These are phyloP conservation scores for Cheilosia vulpina DNA, from an alignment of 2,888 invertebrate species.

Conservation along the genomic window DNA sequence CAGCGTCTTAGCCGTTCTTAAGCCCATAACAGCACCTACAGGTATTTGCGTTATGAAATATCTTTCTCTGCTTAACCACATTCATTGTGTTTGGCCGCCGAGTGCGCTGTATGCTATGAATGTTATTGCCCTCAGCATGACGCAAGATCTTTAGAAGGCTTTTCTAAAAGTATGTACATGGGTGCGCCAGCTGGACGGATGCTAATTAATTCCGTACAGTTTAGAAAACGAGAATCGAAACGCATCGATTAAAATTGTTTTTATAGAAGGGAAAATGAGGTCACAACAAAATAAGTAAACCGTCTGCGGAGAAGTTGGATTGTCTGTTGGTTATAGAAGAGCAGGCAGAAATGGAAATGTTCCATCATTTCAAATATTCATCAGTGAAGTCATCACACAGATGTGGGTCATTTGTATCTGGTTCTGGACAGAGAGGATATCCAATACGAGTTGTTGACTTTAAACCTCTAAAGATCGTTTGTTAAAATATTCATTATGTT, in stretches of 20 bases:
- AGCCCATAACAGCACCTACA: slow-evolving; percentile 9
- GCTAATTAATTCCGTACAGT: slow-evolving; percentile 42
- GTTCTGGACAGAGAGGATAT: slow-evolving; percentile 3
- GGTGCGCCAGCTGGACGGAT: slow-evolving; percentile 24
- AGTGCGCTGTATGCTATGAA: neutral
- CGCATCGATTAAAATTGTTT: slow-evolving; percentile 53
- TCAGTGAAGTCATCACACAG: neutral
- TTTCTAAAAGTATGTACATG: neutral
- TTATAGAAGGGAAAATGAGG: slow-evolving; percentile 32
- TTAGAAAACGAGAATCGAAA: slow-evolving; percentile 53
- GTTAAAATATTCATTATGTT: slow-evolving; percentile 31
- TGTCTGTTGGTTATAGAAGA: neutral
- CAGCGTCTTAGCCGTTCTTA: slow-evolving; percentile 7
- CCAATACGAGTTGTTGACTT: slow-evolving; percentile 1
- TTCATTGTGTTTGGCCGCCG: neutral
- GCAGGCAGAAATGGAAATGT: slow-evolving; percentile 6
- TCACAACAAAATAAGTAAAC: slow-evolving; percentile 7
- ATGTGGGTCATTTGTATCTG: slow-evolving; percentile 34
- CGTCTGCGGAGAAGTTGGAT: neutral
- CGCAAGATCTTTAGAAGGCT: slow-evolving; percentile 13
- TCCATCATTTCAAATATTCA: neutral
- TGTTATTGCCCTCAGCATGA: slow-evolving; percentile 40
- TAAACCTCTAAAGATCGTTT: neutral
- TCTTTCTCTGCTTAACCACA: neutral
- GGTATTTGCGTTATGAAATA: slow-evolving; percentile 1